A percentile compares a stretch with the other conserved stretches of the same genome.
These are phyloP conservation scores for Muscicapa adusta DNA, from an alignment of 2,113 vertebrate genomes.

Conservation along the genomic window DNA sequence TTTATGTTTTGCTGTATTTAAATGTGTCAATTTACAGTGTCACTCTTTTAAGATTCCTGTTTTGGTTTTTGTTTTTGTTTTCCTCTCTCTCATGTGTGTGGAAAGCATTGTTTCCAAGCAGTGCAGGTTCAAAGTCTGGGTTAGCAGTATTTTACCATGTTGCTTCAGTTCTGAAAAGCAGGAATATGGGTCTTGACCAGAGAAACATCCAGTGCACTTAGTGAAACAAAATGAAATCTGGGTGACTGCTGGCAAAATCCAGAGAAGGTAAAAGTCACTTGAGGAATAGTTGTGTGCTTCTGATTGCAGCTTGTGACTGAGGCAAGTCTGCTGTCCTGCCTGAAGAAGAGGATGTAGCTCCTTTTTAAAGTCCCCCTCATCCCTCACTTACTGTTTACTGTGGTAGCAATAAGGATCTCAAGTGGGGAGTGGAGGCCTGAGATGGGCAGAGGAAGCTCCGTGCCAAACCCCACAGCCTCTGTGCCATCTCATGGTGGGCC, in stretches of 20 bases:
- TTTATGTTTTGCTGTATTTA: conserved; percentile 74
- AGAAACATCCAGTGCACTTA: conserved; percentile 47
- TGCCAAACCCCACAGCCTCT: conserved; percentile 37
- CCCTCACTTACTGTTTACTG: not conserved
- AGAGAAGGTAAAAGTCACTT: not conserved
- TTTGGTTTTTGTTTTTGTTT: conserved; percentile 31
- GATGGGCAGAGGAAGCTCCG: not conserved
- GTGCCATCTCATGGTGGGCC: not conserved
- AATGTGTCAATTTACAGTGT: conserved; percentile 73
- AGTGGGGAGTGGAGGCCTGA: not conserved
- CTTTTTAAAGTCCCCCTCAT: not conserved
- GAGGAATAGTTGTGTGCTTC: not conserved
- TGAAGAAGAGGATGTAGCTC: not conserved
- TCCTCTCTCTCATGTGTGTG: conserved; percentile 36
- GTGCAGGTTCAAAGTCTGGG: conserved; percentile 68
- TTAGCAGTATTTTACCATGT: conserved; percentile 71
- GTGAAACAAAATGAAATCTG: not conserved
- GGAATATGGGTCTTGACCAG: conserved; percentile 51
- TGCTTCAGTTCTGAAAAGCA: conserved; percentile 61
- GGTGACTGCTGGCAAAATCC: not conserved
- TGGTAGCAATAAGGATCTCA: conserved; percentile 41
- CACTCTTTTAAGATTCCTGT: conserved; percentile 59
- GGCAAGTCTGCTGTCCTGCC: not conserved
- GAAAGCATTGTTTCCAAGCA: conserved; percentile 63
- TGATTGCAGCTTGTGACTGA: not conserved